Evolutionary conservation across 1,140 invertebrate species (phyloP).

Genomic region (Drosophila pectinifera): DNA sequence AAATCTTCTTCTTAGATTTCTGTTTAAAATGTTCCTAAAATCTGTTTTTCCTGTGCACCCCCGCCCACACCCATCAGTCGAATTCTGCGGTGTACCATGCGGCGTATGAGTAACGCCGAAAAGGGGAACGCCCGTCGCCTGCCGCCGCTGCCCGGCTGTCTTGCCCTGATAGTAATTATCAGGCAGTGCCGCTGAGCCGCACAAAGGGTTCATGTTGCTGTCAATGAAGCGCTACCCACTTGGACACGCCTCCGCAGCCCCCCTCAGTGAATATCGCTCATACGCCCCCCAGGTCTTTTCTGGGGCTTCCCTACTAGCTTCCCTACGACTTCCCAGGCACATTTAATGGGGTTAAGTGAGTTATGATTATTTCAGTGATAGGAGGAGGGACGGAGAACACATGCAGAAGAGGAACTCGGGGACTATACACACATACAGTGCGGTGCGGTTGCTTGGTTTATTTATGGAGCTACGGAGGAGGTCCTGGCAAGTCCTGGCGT

Average conservation of each 20-base stretch:
- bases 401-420: slow-evolving; percentile 23
- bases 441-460: slow-evolving; percentile 36
- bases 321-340: slow-evolving; percentile 15
- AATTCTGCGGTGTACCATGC: slow-evolving; percentile 20
- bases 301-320: slow-evolving; percentile 8
- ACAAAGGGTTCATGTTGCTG: slow-evolving; percentile 38
- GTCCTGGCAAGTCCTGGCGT: slow-evolving; percentile 49
- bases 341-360: slow-evolving; percentile 75
- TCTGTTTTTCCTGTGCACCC: not conserved
- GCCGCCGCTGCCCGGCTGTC: not conserved
- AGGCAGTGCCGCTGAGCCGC: slow-evolving; percentile 19
- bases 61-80: not conserved
- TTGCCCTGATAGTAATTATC: slow-evolving; percentile 65
- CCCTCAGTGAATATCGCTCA: slow-evolving; percentile 36
- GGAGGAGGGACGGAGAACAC: slow-evolving; percentile 17
- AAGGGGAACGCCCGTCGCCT: slow-evolving; percentile 10
- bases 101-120: slow-evolving; percentile 61
- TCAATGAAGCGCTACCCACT: slow-evolving; percentile 68
- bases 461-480: slow-evolving; percentile 41
- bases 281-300: slow-evolving; percentile 33
- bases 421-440: slow-evolving; percentile 3
- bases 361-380: slow-evolving; percentile 73
- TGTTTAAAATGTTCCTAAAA: too few relatives aligned
- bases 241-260: slow-evolving; percentile 47
- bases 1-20: too few relatives aligned